These are phyloP conservation scores for Rhynchomys soricoides DNA, from an alignment of 2,113 vertebrate species.

Conservation along the genomic window DNA sequence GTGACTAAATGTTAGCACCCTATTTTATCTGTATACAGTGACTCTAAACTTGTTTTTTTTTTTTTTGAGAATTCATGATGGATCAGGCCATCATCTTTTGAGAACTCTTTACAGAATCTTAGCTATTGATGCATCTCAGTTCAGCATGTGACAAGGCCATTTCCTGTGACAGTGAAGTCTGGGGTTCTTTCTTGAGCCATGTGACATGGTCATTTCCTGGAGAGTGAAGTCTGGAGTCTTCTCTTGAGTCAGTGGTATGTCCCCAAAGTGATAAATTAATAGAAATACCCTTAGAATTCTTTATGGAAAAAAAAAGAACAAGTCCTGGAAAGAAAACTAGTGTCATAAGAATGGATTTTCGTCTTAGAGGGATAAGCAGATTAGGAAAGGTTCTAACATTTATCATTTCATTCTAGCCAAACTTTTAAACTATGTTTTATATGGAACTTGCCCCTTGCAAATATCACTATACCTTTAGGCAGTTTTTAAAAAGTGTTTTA, in stretches of 20 bases:
- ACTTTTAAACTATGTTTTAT: constrained; percentile 45
- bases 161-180: constrained; percentile 24
- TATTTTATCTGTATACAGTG: neutral
- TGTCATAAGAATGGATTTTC: neutral
- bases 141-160: neutral
- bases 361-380: constrained; percentile 30
- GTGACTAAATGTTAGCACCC: neutral
- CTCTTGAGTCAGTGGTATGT: neutral
- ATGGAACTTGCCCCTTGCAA: constrained; percentile 31
- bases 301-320: constrained; percentile 13
- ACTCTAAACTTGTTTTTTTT: neutral
- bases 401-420: constrained; percentile 51
- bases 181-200: neutral
- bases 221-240: neutral
- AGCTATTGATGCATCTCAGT: neutral
- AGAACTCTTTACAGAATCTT: neutral
- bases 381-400: constrained; percentile 29
- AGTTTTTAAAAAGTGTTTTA: neutral
- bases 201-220: neutral
- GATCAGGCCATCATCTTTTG: neutral
- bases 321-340: neutral
- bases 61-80: neutral
- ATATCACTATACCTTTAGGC: neutral
- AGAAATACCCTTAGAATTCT: neutral
- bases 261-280: neutral